Evolutionary conservation across 2,113 vertebrate species (phyloP).

Genomic region (Indri indri): DNA sequence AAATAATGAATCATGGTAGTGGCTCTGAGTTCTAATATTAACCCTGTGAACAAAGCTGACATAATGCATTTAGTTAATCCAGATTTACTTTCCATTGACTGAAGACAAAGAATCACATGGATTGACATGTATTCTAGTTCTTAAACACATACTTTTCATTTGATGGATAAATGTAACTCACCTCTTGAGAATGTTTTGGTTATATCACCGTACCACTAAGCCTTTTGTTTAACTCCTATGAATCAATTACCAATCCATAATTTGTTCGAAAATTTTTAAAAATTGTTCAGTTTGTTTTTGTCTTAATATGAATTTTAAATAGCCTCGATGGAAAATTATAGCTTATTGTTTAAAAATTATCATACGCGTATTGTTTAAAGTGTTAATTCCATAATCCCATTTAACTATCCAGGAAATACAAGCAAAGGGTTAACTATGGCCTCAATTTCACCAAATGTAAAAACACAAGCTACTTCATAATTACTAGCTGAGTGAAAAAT

Average conservation of each 20-base stretch:
- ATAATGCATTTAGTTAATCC: conserved; percentile 33
- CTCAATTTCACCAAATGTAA: conserved; percentile 38
- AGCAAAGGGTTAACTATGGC: conserved; percentile 43
- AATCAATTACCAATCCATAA: conserved; percentile 78
- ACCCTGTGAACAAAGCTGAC: not conserved
- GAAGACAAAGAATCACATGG: conserved; percentile 70
- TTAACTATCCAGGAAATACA: not conserved
- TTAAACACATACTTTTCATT: conserved; percentile 81
- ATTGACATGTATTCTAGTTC: conserved; percentile 70
- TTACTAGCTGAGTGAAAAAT: not conserved
- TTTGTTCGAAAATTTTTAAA: conserved; percentile 51
- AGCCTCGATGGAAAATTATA: conserved; percentile 72
- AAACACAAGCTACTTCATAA: conserved; percentile 45
- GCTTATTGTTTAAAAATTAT: conserved; percentile 65
- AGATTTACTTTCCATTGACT: conserved; percentile 66
- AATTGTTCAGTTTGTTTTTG: conserved; percentile 68
- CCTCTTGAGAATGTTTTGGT: conserved; percentile 79
- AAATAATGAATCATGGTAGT: not conserved
- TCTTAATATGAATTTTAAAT: conserved; percentile 73
- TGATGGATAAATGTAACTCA: conserved; percentile 82
- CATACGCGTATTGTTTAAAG: conserved; percentile 46
- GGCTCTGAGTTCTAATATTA: conserved; percentile 5
- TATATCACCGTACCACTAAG: conserved; percentile 74
- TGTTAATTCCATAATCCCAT: conserved; percentile 21
- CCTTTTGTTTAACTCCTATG: conserved; percentile 77